Evolutionary conservation across 2,888 invertebrate species (phyloP).

Genomic region (Neoascia interrupta): DNA sequence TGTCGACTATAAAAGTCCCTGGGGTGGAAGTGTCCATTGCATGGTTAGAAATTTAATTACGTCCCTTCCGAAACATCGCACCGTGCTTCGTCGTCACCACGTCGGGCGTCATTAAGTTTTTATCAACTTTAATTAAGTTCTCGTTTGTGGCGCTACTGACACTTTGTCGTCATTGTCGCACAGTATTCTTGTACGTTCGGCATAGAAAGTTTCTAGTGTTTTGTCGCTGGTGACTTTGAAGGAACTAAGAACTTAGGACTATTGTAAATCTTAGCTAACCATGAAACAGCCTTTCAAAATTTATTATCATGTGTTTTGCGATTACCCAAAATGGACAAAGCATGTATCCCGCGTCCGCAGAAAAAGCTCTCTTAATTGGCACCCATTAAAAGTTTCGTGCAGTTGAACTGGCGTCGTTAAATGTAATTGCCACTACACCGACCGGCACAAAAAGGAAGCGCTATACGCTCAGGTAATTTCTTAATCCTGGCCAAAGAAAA

Average conservation of each 20-base stretch:
- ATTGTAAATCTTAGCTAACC: no score
- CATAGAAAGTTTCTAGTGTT: background rate
- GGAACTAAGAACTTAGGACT: no score
- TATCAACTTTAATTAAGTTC: slow-evolving; percentile 58
- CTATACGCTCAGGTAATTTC: slow-evolving; percentile 38
- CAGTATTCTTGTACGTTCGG: background rate
- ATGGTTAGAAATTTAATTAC: slow-evolving; percentile 59
- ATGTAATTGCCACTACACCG: slow-evolving; percentile 58
- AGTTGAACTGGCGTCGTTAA: slow-evolving; percentile 58
- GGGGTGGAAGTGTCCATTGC: slow-evolving; percentile 50
- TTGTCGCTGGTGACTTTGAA: no score
- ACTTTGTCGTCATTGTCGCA: slow-evolving; percentile 33
- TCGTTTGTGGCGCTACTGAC: slow-evolving; percentile 45
- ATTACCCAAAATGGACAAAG: background rate
- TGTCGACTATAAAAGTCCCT: slow-evolving; percentile 18
- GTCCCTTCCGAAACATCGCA: slow-evolving; percentile 5
- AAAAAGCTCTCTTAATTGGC: slow-evolving; percentile 42
- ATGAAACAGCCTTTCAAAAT: background rate
- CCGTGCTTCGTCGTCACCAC: slow-evolving; percentile 7
- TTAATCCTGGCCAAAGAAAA: no score
- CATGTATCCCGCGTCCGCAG: background rate
- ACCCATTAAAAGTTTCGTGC: slow-evolving; percentile 45
- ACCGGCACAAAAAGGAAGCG: slow-evolving; percentile 12
- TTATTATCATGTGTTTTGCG: slow-evolving; percentile 6
- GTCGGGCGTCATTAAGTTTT: slow-evolving; percentile 50